Evolutionary conservation across 2,797 vertebrate species (phyloP), one percentile per base, ranked within the genome.

Genomic region (Myoxocephalus aenaeus): DNA sequence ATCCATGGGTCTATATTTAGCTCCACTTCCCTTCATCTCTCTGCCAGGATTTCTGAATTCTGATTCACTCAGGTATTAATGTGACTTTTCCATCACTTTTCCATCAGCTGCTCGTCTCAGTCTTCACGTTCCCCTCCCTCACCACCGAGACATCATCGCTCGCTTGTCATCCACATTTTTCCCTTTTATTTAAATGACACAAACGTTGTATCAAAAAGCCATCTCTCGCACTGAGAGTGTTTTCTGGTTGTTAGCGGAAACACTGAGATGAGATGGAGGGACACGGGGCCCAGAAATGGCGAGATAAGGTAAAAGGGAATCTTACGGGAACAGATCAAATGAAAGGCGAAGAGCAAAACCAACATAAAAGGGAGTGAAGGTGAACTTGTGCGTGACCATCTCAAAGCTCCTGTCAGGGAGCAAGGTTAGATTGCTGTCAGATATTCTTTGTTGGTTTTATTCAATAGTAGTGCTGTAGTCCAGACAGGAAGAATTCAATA

Each of bases 31-130:
- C 51, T 70, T 63, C 59, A 65, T 32, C n/a, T 69, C 10, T 56
- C 38, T 65, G 66, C 15, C 34, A 56, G 3, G 1, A 18, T 67
- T 46, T 77, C 40, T 65, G 4, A 70, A 70, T 68, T 70, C 61
- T 42, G 18, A 75, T 46, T 65, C 51, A 77, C 75, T 80, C 80
- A 74, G 51, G 56, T 69, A 72, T 89, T 68, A 75, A 68, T 62
- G 64, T 78, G 78, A 84, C 66, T 73, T 77, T 66, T 84, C 50
- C 53, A 22, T 82, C 68, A 54, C 53, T 67, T 56, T 42, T 76
- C 71, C 71, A 29, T 81, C 66, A 82, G 17, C 36, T 29, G 25
- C 54, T 73, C 66, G 14, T 38, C 70, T 69, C 50, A 4, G 46
- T 57, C 29, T 65, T 79, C 38, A 1, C 12, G 18, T 25, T 44